Conservation (phyloP, 2,888 invertebrate species). For the Plebejus argus region DNA sequence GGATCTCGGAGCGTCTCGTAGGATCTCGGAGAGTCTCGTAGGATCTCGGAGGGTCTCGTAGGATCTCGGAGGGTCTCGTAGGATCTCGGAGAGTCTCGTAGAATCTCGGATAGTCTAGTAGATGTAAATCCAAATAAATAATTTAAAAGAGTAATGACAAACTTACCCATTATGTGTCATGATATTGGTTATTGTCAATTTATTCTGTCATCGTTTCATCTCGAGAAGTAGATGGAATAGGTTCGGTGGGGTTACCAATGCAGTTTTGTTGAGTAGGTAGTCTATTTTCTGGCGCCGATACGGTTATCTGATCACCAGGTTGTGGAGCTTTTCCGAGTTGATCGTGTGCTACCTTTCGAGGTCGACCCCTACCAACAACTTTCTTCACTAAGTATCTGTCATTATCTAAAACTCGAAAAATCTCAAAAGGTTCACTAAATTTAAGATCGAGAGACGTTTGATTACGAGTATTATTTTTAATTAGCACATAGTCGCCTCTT, state of each 20-base stretch:
- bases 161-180: too few relatives aligned
- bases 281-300: slow-evolving; percentile 34
- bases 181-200: too few relatives aligned
- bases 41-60: too few relatives aligned
- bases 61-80: too few relatives aligned
- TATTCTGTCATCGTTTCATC: neutral
- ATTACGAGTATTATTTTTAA: slow-evolving; percentile 42
- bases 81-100: too few relatives aligned
- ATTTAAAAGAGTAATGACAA: too few relatives aligned
- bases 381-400: slow-evolving; percentile 43
- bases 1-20: too few relatives aligned
- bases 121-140: too few relatives aligned
- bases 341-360: slow-evolving; percentile 44
- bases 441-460: slow-evolving; percentile 42
- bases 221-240: slow-evolving; percentile 15
- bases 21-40: too few relatives aligned
- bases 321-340: slow-evolving; percentile 42
- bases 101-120: too few relatives aligned
- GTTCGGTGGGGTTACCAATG: slow-evolving; percentile 2
- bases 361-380: slow-evolving; percentile 40
- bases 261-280: neutral
- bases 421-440: slow-evolving; percentile 42
- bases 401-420: slow-evolving; percentile 39
- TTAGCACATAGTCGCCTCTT: slow-evolving; percentile 40
- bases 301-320: slow-evolving; percentile 39